Conservation (phyloP, 2,113 vertebrate genomes). For the Cephalopterus ornatus region DNA sequence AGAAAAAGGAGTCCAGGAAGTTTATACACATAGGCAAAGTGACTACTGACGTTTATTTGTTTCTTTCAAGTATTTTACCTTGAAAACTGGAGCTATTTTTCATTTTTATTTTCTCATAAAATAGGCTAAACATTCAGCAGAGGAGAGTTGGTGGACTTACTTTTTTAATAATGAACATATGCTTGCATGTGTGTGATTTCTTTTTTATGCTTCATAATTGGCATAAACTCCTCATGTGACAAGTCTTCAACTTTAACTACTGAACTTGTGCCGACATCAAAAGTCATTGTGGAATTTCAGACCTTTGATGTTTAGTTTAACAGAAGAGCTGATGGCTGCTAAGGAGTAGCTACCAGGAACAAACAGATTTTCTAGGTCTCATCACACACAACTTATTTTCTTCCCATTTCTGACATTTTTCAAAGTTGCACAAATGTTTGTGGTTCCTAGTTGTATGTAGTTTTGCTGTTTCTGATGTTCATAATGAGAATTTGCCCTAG, state of each 20-base stretch:
- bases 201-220: conserved; percentile 46
- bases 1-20: background rate
- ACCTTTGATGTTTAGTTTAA: conserved; percentile 60
- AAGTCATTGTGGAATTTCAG: conserved; percentile 60
- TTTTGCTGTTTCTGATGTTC: conserved; percentile 9
- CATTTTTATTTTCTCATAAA: conserved; percentile 51
- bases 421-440: background rate
- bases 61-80: conserved; percentile 37
- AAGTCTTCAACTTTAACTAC: conserved; percentile 49
- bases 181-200: conserved; percentile 7
- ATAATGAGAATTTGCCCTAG: background rate
- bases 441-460: background rate
- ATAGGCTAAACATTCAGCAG: background rate
- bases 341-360: conserved; percentile 39
- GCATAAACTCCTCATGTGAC: conserved; percentile 41
- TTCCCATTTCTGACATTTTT: conserved; percentile 23
- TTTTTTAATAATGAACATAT: conserved; percentile 50
- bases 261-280: conserved; percentile 39
- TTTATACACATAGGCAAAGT: background rate
- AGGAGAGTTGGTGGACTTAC: background rate
- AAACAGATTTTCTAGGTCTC: conserved; percentile 60
- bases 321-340: conserved; percentile 43
- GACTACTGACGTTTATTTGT: background rate
- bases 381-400: conserved; percentile 35
- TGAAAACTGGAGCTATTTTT: conserved; percentile 31